Evolutionary conservation across 2,797 vertebrate genomes (phyloP).

Genomic region (Zenarchopterus dispar): DNA sequence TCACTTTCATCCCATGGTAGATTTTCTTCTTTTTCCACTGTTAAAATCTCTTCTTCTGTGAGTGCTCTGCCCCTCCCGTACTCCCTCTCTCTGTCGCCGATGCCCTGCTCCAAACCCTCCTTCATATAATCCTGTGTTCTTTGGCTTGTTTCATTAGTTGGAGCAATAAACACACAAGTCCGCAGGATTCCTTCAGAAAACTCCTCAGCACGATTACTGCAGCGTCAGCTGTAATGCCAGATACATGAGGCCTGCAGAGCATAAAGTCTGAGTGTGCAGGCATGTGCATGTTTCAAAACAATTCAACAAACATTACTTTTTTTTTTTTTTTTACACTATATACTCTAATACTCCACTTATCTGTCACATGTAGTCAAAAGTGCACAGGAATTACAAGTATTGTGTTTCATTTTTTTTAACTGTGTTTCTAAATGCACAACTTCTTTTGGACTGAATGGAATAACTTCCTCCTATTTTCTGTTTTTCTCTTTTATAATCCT

Average conservation of each 20-base stretch:
- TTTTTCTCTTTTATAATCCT: conserved; percentile 14
- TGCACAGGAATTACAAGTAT: conserved; percentile 1
- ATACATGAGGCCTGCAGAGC: conserved; percentile 10
- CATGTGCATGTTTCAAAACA: not conserved
- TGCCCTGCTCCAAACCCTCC: conserved; percentile 45
- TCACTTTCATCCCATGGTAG: conserved; percentile 27
- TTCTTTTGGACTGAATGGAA: conserved; percentile 7
- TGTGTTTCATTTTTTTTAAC: not conserved
- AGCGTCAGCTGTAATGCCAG: conserved; percentile 36
- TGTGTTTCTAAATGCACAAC: not conserved
- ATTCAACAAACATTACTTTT: conserved; percentile 10
- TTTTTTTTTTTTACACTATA: not conserved
- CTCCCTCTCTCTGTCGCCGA: not conserved
- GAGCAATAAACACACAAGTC: conserved; percentile 71
- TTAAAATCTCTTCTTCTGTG: conserved; percentile 46
- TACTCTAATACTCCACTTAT: not conserved
- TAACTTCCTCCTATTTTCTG: not conserved
- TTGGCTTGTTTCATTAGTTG: conserved; percentile 70
- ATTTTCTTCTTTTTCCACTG: conserved; percentile 52
- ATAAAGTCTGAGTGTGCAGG: conserved; percentile 3
- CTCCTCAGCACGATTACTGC: conserved; percentile 51
- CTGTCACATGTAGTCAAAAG: conserved; percentile 4
- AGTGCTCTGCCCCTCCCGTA: not conserved
- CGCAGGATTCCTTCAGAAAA: conserved; percentile 64
- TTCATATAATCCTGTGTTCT: conserved; percentile 64